Evolutionary conservation across 2,797 vertebrate genomes (phyloP), one percentile per base, ranked within the genome.

Genomic region (Glyptemys insculpta): DNA sequence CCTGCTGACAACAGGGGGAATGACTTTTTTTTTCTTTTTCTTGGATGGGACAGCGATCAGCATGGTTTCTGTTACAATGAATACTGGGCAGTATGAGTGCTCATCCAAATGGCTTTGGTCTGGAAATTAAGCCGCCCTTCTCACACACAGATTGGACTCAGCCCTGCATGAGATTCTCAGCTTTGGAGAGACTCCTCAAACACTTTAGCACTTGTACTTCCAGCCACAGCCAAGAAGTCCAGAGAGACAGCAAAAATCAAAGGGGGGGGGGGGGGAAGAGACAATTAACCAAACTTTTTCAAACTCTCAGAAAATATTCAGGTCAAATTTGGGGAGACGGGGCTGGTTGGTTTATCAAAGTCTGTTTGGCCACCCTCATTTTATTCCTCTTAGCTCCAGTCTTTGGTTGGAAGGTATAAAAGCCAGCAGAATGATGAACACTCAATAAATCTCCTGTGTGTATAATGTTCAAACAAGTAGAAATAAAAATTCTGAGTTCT

Each of bases 311-410:
- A 89, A 76, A 16, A 49, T 52, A 84, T 94, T 80, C 31, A 92
- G 90, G 81, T 87, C 59, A 87, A 94, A 92, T 84, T 90, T 8
- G 18, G 76, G n/a, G 27, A 88, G 83, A 25, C 92, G 90, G 93
- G 84, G 81, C 83, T 91, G 41, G 81, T 80, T n/a, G 86, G 52
- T 76, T 91, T 79, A 8, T 25, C 49, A 23, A 79, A 83, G 31
- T 62, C 25, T 93, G 47, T 47, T 89, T 92, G 83, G 72, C 56
- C 14, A 65, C 0, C 1, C 52, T 79, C 34, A 21, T 91, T 89
- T 94, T 91, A 34, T 89, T 68, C 50, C 93, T 53, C 44, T 10
- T 78, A 90, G 86, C 79, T 87, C 78, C 79, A 87, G 21, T 76
- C 88, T 92, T 49, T 49, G 19, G 72, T 78, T 83, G 68, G 68